Evolutionary conservation across 2,113 vertebrate genomes (phyloP).

Genomic region (Gymnogyps californianus): DNA sequence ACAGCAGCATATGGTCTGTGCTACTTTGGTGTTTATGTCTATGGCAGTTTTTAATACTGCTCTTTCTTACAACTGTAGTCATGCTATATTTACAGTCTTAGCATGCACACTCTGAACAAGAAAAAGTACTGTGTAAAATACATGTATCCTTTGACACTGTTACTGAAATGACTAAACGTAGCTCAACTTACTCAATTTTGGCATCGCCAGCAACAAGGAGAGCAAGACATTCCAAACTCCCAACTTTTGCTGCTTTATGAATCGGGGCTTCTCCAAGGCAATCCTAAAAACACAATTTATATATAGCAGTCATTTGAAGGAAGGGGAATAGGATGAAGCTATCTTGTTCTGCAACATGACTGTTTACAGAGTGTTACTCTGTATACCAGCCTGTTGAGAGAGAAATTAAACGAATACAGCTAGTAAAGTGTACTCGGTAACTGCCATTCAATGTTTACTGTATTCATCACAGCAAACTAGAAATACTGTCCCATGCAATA

Average conservation of each 20-base stretch:
- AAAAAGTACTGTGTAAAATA: not conserved
- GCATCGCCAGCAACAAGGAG: constrained; percentile 75
- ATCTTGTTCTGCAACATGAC: not conserved
- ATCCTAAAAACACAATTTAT: constrained; percentile 62
- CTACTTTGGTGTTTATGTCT: not conserved
- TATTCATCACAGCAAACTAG: not conserved
- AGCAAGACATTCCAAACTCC: constrained; percentile 78
- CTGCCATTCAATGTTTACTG: not conserved
- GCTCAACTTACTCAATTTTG: constrained; percentile 73
- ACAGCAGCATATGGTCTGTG: not conserved
- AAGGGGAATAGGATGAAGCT: not conserved
- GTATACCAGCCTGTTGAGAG: not conserved
- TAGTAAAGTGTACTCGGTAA: not conserved
- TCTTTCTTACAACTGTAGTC: not conserved
- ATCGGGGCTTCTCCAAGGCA: constrained; percentile 74
- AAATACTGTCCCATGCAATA: not conserved
- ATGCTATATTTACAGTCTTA: not conserved
- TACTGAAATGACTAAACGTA: not conserved
- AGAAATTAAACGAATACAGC: not conserved
- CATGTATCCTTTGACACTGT: not conserved
- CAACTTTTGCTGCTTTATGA: constrained; percentile 78
- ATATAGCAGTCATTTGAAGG: not conserved
- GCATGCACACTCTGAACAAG: not conserved
- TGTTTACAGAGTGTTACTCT: not conserved
- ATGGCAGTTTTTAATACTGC: not conserved